Base-by-base conservation (phyloP, 2,113 vertebrate species). In the Anarhynchus alexandrinus region DNA sequence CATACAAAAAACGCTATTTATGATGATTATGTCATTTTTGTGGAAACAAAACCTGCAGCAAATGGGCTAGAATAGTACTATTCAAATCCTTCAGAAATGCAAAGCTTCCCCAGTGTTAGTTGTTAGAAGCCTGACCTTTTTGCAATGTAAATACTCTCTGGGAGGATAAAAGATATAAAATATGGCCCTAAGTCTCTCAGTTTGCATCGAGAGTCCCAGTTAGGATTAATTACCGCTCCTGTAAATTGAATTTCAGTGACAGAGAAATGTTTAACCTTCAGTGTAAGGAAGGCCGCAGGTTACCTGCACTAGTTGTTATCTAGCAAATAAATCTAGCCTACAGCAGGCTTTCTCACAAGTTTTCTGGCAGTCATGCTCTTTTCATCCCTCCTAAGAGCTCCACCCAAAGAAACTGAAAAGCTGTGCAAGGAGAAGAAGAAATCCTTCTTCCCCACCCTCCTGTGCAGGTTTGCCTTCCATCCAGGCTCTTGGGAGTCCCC, bases 41-140 rank as follows among this genome's bases (percentile, higher is more conserved):
- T 90, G 67, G 74, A 96, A 97, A 95, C 45, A 94, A 97, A 94
- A 83, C 42, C 72, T 90, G 64, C 54, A 93, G 51, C 54, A 93
- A 97, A 89, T 5, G 17, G 34, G 57, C 34, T 89, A 85, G 86
- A 88, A 91, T 66, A 87, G 59, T 45, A 51, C 47, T 86, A 93
- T 90, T 93, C 58, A 95, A 72, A 88, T 69, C 49, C 62, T 87
- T 94, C 58, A 91, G 67, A 94, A 95, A 93, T 64, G 54, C 38
- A 71, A 88, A 87, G 14, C 32, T 80, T 95, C 29, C 9, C 22
- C 38, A 82, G 42, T n/a, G 23, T 49, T 71, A 45, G 45, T 9
- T 80, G 89, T 61, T 78, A 93, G 51, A 94, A 73, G 19, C 11
- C 29, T 83, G 51, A 77, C 38, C 58, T 93, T 87, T 95, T 85